Percentiles rank a stretch among this genome's conserved stretches.
phyloP scores from a whole-genome alignment of 2,797 vertebrate species.

The Florisuga fusca region DNA sequence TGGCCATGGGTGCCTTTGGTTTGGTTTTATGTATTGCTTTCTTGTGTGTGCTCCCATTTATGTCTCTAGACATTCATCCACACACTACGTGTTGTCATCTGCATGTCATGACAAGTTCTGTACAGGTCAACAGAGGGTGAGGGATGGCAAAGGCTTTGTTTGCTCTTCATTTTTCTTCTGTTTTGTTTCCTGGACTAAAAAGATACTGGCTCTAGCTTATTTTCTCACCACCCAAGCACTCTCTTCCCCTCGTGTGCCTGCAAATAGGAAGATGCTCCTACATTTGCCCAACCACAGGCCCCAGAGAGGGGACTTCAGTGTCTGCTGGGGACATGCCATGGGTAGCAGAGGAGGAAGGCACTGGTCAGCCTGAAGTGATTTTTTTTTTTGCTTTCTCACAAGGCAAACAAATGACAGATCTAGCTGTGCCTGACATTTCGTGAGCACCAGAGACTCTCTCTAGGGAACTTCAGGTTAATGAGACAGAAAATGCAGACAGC shows the following conservation, averaged over 20 bases:
- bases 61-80: background rate
- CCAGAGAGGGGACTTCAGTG: background rate
- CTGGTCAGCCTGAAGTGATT: background rate
- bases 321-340: background rate
- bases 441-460: conserved; percentile 28
- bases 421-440: conserved; percentile 65
- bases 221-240: background rate
- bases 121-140: background rate
- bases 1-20: background rate
- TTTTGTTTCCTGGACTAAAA: background rate
- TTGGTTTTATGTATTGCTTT: accelerated
- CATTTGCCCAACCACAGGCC: background rate
- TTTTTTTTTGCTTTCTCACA: conserved; percentile 20
- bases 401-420: conserved; percentile 57
- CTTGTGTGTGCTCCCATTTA: background rate
- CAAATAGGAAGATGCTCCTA: background rate
- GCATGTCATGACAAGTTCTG: background rate
- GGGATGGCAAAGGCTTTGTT: background rate
- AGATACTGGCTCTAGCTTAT: background rate
- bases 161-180: background rate
- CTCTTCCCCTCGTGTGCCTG: background rate
- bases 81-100: background rate
- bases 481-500: conserved; percentile 59
- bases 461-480: conserved; percentile 57
- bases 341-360: background rate